Evolutionary conservation across 2,888 invertebrate species (phyloP).

Genomic region (Strigamia transsilvanica): DNA sequence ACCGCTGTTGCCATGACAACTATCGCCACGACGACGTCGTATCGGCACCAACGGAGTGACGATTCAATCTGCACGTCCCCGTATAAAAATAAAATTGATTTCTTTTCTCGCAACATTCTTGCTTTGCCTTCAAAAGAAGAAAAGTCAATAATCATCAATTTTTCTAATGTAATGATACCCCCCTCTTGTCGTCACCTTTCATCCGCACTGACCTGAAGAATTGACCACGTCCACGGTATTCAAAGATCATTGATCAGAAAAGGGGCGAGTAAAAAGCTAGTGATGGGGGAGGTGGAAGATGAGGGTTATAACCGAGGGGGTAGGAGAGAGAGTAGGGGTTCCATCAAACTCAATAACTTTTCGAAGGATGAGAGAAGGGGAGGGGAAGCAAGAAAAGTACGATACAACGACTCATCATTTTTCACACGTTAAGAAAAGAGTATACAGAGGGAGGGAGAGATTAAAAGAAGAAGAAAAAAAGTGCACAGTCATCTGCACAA

Average conservation of each 20-base stretch:
- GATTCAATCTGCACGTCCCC: conserved; percentile 32
- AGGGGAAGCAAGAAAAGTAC: neutral
- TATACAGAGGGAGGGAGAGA: conserved; percentile 31
- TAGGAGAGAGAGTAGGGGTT: neutral
- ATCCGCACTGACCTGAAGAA: conserved; percentile 45
- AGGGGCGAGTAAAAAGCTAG: neutral
- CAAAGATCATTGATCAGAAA: conserved; percentile 35
- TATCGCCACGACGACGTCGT: conserved; percentile 18
- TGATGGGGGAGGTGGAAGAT: neutral
- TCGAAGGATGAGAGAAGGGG: neutral
- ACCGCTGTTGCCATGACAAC: conserved; percentile 10
- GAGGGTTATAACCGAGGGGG: neutral
- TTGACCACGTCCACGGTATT: conserved; percentile 42
- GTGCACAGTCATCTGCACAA: conserved; percentile 41
- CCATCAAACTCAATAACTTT: conserved; percentile 39
- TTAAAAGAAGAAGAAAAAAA: conserved; percentile 24
- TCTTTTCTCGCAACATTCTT: conserved; percentile 21
- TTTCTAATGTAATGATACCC: conserved; percentile 10
- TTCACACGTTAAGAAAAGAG: conserved; percentile 41
- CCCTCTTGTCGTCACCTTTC: conserved; percentile 22
- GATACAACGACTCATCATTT: conserved; percentile 49
- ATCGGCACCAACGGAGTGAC: conserved; percentile 36
- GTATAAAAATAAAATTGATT: conserved; percentile 30
- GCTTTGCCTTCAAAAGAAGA: neutral
- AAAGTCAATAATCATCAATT: conserved; percentile 43